These are phyloP conservation scores for Pocillopora meandrina DNA, from an alignment of 92 coral and sea anemone species.

Conservation along the genomic window DNA sequence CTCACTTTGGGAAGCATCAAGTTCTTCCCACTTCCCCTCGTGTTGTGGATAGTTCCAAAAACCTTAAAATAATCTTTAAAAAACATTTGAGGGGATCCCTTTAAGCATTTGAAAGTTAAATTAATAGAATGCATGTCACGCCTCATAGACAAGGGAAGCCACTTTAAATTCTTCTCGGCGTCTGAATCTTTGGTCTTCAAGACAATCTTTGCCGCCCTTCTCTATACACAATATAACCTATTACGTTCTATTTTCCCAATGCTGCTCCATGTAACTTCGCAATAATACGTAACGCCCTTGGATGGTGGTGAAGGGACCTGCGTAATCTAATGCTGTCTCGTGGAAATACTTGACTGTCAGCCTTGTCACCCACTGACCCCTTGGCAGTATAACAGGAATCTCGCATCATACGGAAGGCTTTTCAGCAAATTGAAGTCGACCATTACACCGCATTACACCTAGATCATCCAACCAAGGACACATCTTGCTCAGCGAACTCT, in stretches of 20 bases:
- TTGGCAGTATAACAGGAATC: neutral
- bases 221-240: slow-evolving; percentile 30
- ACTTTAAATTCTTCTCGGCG: slow-evolving; percentile 18
- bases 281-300: slow-evolving; percentile 48
- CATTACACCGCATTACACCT: slow-evolving; percentile 34
- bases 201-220: slow-evolving; percentile 42
- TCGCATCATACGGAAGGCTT: neutral
- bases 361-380: neutral
- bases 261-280: slow-evolving; percentile 47
- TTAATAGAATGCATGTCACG: slow-evolving; percentile 35
- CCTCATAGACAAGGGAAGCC: slow-evolving; percentile 35
- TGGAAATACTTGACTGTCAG: neutral
- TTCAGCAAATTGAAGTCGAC: neutral
- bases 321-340: slow-evolving; percentile 39
- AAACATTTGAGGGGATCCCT: neutral
- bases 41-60: neutral
- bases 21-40: neutral
- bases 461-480: slow-evolving; percentile 50
- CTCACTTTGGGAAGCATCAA: neutral
- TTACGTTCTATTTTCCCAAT: slow-evolving; percentile 28
- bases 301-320: slow-evolving; percentile 43
- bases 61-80: neutral
- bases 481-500: slow-evolving; percentile 40
- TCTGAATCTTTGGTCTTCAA: slow-evolving; percentile 12
- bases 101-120: neutral